phyloP scores from a whole-genome alignment of 2,113 vertebrate genomes.

The Tautogolabrus adspersus region DNA sequence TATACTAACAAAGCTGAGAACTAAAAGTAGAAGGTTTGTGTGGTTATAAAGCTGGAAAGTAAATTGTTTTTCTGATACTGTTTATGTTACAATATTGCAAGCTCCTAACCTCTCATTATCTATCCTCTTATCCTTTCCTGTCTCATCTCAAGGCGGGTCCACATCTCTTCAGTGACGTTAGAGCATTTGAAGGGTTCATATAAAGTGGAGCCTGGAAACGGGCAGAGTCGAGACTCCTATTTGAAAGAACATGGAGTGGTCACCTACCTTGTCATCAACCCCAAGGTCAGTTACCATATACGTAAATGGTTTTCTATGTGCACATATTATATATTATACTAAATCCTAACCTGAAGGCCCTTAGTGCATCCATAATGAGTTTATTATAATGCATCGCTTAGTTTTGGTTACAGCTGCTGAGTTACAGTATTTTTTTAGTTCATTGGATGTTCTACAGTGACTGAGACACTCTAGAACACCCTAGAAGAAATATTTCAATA shows the following conservation, averaged over 20 bases:
- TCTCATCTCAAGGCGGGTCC: conserved; percentile 89
- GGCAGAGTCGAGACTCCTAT: conserved; percentile 93
- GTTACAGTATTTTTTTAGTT: too few species aligned
- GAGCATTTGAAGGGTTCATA: conserved; percentile 96
- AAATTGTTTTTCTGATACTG: conserved; percentile 1
- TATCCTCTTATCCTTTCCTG: conserved; percentile 7
- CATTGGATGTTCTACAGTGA: too few species aligned
- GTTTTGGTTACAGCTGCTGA: too few species aligned
- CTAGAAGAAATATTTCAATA: too few species aligned
- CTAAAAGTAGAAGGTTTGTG: neutral
- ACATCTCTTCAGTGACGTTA: conserved; percentile 96
- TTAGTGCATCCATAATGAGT: too few species aligned
- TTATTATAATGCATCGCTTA: too few species aligned
- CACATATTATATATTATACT: neutral
- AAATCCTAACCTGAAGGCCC: too few species aligned
- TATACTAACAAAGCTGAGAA: conserved; percentile 27
- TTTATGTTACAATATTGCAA: conserved; percentile 6
- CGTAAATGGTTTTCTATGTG: neutral
- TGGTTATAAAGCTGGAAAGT: conserved; percentile 1
- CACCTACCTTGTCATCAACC: conserved; percentile 98
- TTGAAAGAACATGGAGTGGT: conserved; percentile 93
- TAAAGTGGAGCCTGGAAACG: conserved; percentile 94
- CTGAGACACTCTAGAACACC: too few species aligned
- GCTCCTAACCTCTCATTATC: conserved; percentile 26
- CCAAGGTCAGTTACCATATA: conserved; percentile 87